Conservation (phyloP, 2,888 invertebrate genomes). For the Anoplius nigerrimus region DNA sequence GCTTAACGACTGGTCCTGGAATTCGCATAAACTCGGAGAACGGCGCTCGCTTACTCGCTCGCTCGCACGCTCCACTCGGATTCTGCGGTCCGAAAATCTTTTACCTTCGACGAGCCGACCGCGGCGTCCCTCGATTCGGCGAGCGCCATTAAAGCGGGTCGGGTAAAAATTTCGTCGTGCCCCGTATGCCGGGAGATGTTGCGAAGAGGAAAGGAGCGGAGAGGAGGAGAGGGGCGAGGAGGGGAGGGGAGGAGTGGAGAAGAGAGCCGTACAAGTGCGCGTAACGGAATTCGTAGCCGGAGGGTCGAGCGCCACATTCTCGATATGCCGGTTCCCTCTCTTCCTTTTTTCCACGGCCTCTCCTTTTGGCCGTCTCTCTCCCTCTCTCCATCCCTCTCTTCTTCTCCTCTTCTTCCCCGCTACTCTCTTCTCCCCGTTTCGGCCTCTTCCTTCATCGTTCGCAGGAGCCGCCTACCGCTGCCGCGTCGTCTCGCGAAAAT, state of each 20-base stretch:
- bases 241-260: conserved; percentile 27
- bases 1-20: too few species aligned
- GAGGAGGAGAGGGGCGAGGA: background rate
- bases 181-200: conserved; percentile 2
- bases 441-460: background rate
- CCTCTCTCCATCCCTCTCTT: conserved; percentile 12
- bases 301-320: conserved; percentile 65
- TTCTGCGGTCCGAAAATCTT: too few species aligned
- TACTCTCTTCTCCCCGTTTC: background rate
- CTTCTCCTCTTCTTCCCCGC: background rate
- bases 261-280: conserved; percentile 66
- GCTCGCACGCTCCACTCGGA: too few species aligned
- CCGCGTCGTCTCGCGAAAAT: conserved; percentile 41
- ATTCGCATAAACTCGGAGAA: too few species aligned
- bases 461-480: too few species aligned
- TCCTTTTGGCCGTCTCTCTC: conserved; percentile 3
- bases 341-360: conserved; percentile 5
- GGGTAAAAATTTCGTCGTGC: conserved; percentile 53
- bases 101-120: too few species aligned
- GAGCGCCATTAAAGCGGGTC: conserved; percentile 21
- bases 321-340: conserved; percentile 41
- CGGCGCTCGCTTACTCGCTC: too few species aligned
- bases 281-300: conserved; percentile 72
- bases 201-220: background rate
- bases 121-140: background rate